phyloP scores from a whole-genome alignment of 2,888 invertebrate species.

The Galerucella calmariensis region DNA sequence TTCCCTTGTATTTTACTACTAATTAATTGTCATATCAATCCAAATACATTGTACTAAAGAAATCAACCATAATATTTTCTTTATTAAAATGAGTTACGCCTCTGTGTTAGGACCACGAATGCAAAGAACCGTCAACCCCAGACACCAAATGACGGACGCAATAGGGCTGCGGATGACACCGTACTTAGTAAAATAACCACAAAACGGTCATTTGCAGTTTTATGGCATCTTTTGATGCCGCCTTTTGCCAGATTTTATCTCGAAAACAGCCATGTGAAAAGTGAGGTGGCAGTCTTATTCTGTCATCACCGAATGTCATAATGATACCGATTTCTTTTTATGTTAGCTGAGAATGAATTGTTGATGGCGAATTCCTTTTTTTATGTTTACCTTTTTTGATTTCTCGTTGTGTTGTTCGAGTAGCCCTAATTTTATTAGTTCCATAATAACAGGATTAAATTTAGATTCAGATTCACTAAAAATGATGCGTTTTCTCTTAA shows the following conservation, averaged over 20 bases:
- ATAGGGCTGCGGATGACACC: slow-evolving; percentile 62
- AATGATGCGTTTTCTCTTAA: too few species aligned
- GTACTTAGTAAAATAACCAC: slow-evolving; percentile 64
- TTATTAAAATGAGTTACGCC: slow-evolving; percentile 18
- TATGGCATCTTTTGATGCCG: slow-evolving; percentile 59
- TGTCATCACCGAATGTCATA: slow-evolving; percentile 56
- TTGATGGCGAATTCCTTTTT: slow-evolving; percentile 36
- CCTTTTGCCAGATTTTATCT: slow-evolving; percentile 60
- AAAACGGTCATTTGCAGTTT: slow-evolving; percentile 63
- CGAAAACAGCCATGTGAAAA: slow-evolving; percentile 48
- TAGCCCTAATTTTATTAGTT: background rate
- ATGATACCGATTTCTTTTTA: slow-evolving; percentile 53
- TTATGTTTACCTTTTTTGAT: slow-evolving; percentile 26
- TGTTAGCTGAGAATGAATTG: slow-evolving; percentile 51
- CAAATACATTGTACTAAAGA: too few species aligned
- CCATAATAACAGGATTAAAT: background rate
- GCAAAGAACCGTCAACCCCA: slow-evolving; percentile 50
- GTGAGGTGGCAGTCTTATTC: slow-evolving; percentile 51
- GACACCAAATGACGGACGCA: slow-evolving; percentile 59
- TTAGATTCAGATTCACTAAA: background rate
- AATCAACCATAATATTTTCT: background rate
- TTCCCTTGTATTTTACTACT: too few species aligned
- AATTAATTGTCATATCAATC: too few species aligned
- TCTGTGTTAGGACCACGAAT: slow-evolving; percentile 25
- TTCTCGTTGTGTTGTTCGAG: background rate